Evolutionary conservation across 2,797 vertebrate genomes (phyloP), one percentile per base, ranked within the genome.

Genomic region (Diplodus sargus): DNA sequence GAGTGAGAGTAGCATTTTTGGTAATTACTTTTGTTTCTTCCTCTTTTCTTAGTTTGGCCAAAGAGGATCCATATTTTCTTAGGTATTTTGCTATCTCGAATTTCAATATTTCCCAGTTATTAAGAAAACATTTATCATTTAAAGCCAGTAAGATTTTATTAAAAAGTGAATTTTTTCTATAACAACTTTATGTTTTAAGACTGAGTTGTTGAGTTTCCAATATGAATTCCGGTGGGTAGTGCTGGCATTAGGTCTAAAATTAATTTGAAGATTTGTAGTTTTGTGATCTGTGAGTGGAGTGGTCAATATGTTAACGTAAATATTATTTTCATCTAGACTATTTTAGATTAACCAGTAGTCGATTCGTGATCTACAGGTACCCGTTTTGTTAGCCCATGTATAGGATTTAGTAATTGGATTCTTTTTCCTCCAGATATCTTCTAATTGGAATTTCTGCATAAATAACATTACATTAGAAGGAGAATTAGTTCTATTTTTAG

Each of bases 11-110:
- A 4, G 42, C 42, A 9, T 17, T 61, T 15, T 17, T 45, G n/a
- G 59, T 16, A 23, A 61, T 16, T 43, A 43, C 58, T 42, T 60
- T 60, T 43, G 39, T 60, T 60, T 60, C 39, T 43, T 45, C 59
- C 20, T 61, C n/a, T 23, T 61, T 61, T 45, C 42, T 45, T 61
- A 23, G 4, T 61, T 61, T 45, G n/a, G 59, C 42, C n/a, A 61
- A 2, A 23, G 25, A n/a, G n/a, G n/a, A n/a, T n/a, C n/a, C n/a
- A n/a, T n/a, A n/a, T n/a, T n/a, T n/a, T n/a, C n/a, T n/a, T n/a
- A n/a, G n/a, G n/a, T n/a, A n/a, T n/a, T n/a, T n/a, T n/a, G n/a
- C n/a, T n/a, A n/a, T n/a, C n/a, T n/a, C n/a, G n/a, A n/a, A n/a
- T n/a, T n/a, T n/a, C n/a, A n/a, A n/a, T n/a, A n/a, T n/a, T n/a